Percentiles rank a stretch among this genome's conserved stretches.
Evolutionary conservation across 1,140 invertebrate species (phyloP).

Genomic region (Delia radicum): DNA sequence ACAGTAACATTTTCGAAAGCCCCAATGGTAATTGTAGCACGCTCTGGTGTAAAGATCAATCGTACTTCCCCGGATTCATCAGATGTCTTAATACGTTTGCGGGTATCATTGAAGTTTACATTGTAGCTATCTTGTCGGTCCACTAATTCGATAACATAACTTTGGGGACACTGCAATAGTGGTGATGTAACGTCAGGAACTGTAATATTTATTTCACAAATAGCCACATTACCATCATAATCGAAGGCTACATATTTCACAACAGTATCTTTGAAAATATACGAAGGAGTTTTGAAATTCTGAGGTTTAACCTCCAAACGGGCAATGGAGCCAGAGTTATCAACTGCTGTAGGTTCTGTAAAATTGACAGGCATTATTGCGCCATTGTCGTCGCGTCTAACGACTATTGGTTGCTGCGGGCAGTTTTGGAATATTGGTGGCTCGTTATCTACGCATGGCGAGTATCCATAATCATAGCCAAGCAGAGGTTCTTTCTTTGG

Average conservation of each 20-base stretch:
- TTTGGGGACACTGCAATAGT: conserved; percentile 90
- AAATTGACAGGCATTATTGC: conserved; percentile 88
- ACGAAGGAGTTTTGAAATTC: conserved; percentile 85
- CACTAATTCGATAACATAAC: conserved; percentile 89
- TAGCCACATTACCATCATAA: conserved; percentile 95
- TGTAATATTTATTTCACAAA: conserved; percentile 94
- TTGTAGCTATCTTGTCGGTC: conserved; percentile 87
- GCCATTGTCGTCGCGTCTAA: conserved; percentile 83
- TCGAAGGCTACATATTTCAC: conserved; percentile 96
- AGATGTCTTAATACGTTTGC: conserved; percentile 79
- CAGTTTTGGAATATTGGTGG: conserved; percentile 96
- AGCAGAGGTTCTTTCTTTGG: conserved; percentile 75
- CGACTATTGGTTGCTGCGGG: conserved; percentile 86
- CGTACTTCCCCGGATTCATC: conserved; percentile 88
- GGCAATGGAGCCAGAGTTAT: conserved; percentile 93
- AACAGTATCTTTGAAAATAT: conserved; percentile 87
- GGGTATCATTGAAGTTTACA: conserved; percentile 91
- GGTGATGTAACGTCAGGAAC: conserved; percentile 93
- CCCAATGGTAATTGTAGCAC: conserved; percentile 84
- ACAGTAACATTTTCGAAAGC: conserved; percentile 94
- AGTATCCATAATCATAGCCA: conserved; percentile 92
- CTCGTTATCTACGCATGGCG: conserved; percentile 93
- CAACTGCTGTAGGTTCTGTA: conserved; percentile 86
- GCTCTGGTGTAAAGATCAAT: conserved; percentile 80
- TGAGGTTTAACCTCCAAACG: conserved; percentile 87